Base-by-base conservation (phyloP, 2,888 invertebrate species). In the Pomacea canaliculata region DNA sequence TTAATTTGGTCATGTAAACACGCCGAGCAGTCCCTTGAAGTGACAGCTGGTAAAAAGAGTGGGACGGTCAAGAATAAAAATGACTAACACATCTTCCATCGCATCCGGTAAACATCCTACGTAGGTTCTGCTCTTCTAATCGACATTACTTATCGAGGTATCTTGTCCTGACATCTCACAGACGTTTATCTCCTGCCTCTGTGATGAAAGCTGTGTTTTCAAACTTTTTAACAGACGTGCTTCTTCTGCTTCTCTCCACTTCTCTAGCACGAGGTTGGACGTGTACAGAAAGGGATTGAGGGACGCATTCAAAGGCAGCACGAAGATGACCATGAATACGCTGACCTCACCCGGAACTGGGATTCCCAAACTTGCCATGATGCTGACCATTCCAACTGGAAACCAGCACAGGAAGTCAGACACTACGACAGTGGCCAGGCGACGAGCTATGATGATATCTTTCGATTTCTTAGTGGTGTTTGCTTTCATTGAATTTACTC, bases 231-330 rank as follows among this genome's bases (percentile, higher is more conserved):
- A 1, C 63, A 63, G 12, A 2, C 63, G 63, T 2, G 5, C 7
- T 27, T 63, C 63, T 19, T 63, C 16, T 19, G 19, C 7, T 63
- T 63, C 27, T 27, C 19, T n/a, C 27, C 27, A 27, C 7, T 63
- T n/a, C 63, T 63, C 27, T 48, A 77, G 62, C 16, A 77, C 63
- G 56, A 72, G 73, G 77, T 77, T 77, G 19, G 70, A 72, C 56
- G 77, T 77, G 70, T 77, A 77, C 56, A 77, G 56, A 66, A 77
- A 77, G 2, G 92, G 92, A 82, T 92, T 92, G 56, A 92, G 88
- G 46, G 92, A 92, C 0, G 92, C 91, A 83, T 92, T 92, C 63
- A 92, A 86, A 0, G 92, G 92, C 49, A 92, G 86, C 0, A 92
- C 90, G 81, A 92, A 92, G n/a, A 92, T 70, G 9, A 72, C 65